Base-by-base conservation (phyloP, 2,797 vertebrate species). In the Chromis chromis region DNA sequence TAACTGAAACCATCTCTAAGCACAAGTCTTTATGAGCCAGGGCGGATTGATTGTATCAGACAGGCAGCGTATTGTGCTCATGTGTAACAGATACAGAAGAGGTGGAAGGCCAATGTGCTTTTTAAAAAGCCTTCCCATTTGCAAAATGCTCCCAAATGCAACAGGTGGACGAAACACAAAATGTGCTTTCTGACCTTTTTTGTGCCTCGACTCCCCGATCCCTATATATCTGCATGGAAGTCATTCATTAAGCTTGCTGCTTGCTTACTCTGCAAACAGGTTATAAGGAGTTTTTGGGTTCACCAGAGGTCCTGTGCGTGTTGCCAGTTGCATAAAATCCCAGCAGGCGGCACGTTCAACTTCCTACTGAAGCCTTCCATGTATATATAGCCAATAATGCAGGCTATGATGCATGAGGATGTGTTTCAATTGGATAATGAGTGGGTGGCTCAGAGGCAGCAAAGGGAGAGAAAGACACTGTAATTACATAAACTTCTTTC, bases 361-460 rank as follows among this genome's bases (percentile, higher is more conserved):
- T 74, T 88, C 75, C 60, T 60, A 49, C 75, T 52, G 27, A 83
- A 78, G 68, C 59, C 55, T 76, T 74, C 79, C 61, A 76, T 89
- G 74, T 91, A 90, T 92, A 91, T 88, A 89, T 85, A 91, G 88
- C 53, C 63, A 88, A 89, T 86, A 91, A 92, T 87, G 66, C 78
- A 88, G 86, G 76, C 89, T 74, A 72, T 81, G 77, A 85, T 90
- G 83, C 84, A 79, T 39, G 33, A 84, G 73, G 76, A 91, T 82
- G 78, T 86, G 86, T 91, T 94, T 91, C 80, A 92, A 84, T 87
- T 86, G 90, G 87, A 92, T 95, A 94, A 94, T 94, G 90, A 94
- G 87, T 91, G 91, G 94, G 92, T 94, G 87, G 88, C 86, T 80
- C 65, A 83, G 65, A 91, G 81, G 81, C 78, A 90, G 89, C 70